Conservation (phyloP, 2,113 vertebrate species). For the Mystacornis crossleyi region DNA sequence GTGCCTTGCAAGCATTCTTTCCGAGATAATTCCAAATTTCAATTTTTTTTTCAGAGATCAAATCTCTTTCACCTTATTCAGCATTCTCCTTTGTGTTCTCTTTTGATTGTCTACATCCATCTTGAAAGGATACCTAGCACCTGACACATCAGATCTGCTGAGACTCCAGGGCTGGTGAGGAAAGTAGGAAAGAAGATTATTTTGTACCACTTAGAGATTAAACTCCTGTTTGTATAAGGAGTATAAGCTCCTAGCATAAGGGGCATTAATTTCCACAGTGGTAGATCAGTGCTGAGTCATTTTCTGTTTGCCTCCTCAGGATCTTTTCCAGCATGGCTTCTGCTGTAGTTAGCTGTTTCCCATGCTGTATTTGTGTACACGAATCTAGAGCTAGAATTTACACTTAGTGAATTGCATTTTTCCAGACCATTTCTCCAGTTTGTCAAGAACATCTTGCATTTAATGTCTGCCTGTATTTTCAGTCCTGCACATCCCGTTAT, state of each 20-base stretch:
- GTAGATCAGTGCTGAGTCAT: background rate
- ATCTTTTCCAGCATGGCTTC: background rate
- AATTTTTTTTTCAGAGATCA: background rate
- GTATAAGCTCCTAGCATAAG: background rate
- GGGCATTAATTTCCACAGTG: background rate
- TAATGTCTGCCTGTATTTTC: background rate
- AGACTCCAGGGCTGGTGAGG: background rate
- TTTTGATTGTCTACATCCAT: background rate
- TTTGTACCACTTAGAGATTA: background rate
- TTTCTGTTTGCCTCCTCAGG: background rate
- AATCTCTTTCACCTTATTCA: background rate
- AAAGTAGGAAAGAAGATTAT: background rate
- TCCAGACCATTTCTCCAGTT: background rate
- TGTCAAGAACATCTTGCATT: background rate
- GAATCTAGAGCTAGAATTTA: background rate
- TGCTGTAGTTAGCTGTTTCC: background rate
- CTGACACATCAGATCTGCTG: background rate
- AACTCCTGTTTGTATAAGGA: background rate
- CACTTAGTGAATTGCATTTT: background rate
- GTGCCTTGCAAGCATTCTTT: background rate
- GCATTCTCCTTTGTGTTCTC: background rate
- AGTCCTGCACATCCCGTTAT: background rate
- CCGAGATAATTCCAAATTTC: background rate
- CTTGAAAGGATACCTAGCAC: background rate
- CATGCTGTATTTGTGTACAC: background rate